A percentile compares a stretch with the other conserved stretches of the same genome.
Conservation (phyloP, 1,140 invertebrate species). For the Pollicipes pollicipes region DNA sequence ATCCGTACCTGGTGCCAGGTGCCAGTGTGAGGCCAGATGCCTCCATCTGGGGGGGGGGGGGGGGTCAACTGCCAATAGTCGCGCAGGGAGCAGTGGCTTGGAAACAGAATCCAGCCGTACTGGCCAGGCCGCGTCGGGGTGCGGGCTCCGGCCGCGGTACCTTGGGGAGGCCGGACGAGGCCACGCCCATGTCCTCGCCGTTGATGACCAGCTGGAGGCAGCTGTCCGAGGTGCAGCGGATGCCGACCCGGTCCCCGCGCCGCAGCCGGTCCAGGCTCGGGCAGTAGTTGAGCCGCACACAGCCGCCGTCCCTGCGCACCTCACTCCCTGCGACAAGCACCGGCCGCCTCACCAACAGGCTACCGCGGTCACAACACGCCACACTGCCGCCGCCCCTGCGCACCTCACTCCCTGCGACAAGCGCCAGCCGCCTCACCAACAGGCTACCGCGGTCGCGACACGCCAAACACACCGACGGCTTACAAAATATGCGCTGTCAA, state of each 20-base stretch:
- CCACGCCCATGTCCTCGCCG: constrained; percentile 66
- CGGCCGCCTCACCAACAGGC: constrained; percentile 3
- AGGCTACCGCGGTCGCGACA: no score
- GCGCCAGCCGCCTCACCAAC: neutral
- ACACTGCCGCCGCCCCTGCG: neutral
- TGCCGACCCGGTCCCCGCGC: constrained; percentile 40
- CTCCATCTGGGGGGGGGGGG: no score
- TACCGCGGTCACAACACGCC: neutral
- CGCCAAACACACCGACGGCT: neutral
- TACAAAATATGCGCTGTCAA: constrained; percentile 7
- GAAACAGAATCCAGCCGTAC: no score
- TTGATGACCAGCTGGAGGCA: constrained; percentile 45
- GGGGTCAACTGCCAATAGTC: no score
- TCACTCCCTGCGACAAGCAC: constrained; percentile 35
- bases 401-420: neutral
- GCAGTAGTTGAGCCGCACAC: constrained; percentile 35
- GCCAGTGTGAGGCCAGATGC: no score
- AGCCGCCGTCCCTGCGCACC: constrained; percentile 39
- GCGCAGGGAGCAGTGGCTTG: no score
- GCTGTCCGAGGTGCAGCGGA: constrained; percentile 30
- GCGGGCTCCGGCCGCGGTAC: constrained; percentile 25
- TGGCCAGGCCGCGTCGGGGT: no score
- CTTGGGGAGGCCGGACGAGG: constrained; percentile 53
- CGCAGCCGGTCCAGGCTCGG: constrained; percentile 61
- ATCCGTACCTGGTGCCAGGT: no score